Evolutionary conservation across 30 jellyfish, hydroid and myxozoan species (phyloP).

Genomic region (Cassiopea andromeda): DNA sequence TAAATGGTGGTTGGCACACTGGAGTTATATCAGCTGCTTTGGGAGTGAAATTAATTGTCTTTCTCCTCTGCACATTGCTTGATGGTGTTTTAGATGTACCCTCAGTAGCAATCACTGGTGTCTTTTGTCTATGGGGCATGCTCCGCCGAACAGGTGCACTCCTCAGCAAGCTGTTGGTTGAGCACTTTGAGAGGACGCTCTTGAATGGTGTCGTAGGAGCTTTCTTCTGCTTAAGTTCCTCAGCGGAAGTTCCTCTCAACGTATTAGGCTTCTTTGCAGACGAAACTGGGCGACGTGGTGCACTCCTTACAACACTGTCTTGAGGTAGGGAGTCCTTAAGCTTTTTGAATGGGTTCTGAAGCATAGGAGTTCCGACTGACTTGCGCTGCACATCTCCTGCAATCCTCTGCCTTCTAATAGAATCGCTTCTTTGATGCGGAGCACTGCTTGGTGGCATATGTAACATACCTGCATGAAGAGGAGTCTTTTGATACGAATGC

Average conservation of each 20-base stretch:
- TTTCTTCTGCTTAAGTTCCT: not conserved
- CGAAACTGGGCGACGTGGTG: conserved; percentile 43
- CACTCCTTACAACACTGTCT: conserved; percentile 38
- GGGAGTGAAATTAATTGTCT: conserved; percentile 22
- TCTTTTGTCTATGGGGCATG: not conserved
- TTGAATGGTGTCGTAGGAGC: conserved; percentile 7
- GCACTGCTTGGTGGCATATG: conserved; percentile 10
- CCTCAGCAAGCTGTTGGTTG: conserved; percentile 4
- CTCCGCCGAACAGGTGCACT: conserved; percentile 28
- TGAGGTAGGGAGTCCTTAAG: conserved; percentile 28
- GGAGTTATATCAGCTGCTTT: conserved; percentile 2
- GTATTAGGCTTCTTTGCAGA: not conserved
- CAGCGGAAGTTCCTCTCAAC: not conserved
- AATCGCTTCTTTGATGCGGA: not conserved
- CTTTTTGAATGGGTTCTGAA: conserved; percentile 15
- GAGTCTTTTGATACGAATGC: not conserved
- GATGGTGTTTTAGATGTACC: not conserved
- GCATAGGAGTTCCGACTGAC: not conserved
- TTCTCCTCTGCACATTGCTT: conserved; percentile 26
- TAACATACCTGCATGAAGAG: not conserved
- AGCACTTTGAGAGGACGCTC: not conserved
- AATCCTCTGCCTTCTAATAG: not conserved
- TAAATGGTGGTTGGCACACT: conserved; percentile 44
- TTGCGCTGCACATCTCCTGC: not conserved
- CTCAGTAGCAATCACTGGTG: not conserved